Evolutionary conservation across 2,797 vertebrate species (phyloP), one percentile per base, ranked within the genome.

Genomic region (Sebastes hopkinsi): DNA sequence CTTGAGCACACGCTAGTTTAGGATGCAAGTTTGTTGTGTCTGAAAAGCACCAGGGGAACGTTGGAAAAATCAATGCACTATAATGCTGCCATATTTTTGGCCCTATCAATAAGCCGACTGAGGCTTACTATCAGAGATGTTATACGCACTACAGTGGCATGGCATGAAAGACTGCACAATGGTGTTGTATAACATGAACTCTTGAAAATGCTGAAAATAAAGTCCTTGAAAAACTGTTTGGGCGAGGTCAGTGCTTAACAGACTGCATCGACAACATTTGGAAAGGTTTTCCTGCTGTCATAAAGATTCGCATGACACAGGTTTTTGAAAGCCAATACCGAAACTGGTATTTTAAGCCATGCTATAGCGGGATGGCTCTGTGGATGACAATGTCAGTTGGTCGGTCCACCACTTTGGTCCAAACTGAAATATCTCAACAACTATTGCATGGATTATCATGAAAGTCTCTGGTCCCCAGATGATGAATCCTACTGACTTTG

Each of bases 31-130:
- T 81, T 87, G 87, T 92, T 91, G 82, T 91, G 90, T 92, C 90
- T 88, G 85, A 88, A 83, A 84, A 87, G 75, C 75, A 74, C 32
- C 75, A 56, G 27, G 72, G 84, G 73, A 87, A 73, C 54, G 64
- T 60, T 70, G 80, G 85, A 90, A 85, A 91, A 92, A 92, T 92
- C 90, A 73, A 92, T 93, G 65, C 59, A 75, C 83, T 77, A 85
- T 89, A 88, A 90, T 83, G 83, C 85, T 75, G 84, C 50, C 76
- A 83, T 83, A 91, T 90, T 88, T 92, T 82, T 82, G 87, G 79
- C 68, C 66, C 80, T 6, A 79, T 91, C 88, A 77, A 92, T 91
- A 90, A 77, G 46, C 42, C 27, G 13, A 74, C 68, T 10, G 76
- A 64, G 58, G 82, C 72, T 82, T 72, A 34, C 70, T 46, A 52